Base-by-base conservation (phyloP, 2,888 invertebrate species). In the Autographa gamma region DNA sequence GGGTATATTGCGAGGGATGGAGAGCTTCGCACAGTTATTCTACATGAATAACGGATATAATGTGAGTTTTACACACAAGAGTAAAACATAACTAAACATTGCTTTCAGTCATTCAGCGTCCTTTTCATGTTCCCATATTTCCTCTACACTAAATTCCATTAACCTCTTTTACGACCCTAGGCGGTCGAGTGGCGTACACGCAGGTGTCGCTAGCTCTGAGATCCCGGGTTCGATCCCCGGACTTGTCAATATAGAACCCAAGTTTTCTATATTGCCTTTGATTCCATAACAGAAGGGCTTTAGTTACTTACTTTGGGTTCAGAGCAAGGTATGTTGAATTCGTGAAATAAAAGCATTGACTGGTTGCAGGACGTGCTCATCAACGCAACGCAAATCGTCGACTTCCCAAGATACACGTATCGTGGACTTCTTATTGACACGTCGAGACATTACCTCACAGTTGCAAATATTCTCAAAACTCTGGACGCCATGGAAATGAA, bases 401-500 rank as follows among this genome's bases (percentile, higher is more conserved):
- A 99, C 91, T 96, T 92, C 78, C 99, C 99, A 0, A 96, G 97
- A 70, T 98, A 98, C 89, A 89, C 96, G 0, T 98, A 98, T 90
- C 96, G 99, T 66, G 99, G 99, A 0, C 91, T 99, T 3, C 94
- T 99, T 54, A 89, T 99, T 52, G 99, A 99, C 90, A 98, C 99
- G 0, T 97, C 98, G 0, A 96, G 99, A 6, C 99, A 99, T 92
- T 99, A 96, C 88, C 93, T 98, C 18, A 97, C 97, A 0, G 89
- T 97, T 59, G 86, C 92, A 0, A 96, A 96, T 66, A 97, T 99
- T 69, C 89, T 96, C 38, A 91, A 96, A 69, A 97, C 96, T 0
- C 86, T 99, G 83, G 98, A 99, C 78, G 98, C 98, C 0, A 98
- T 99, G 98, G 96, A 97, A 0, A 98, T 98, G 91, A 99, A 98